Evolutionary conservation across 2,113 vertebrate genomes (phyloP).

Genomic region (Chaetorhynchus papuensis): DNA sequence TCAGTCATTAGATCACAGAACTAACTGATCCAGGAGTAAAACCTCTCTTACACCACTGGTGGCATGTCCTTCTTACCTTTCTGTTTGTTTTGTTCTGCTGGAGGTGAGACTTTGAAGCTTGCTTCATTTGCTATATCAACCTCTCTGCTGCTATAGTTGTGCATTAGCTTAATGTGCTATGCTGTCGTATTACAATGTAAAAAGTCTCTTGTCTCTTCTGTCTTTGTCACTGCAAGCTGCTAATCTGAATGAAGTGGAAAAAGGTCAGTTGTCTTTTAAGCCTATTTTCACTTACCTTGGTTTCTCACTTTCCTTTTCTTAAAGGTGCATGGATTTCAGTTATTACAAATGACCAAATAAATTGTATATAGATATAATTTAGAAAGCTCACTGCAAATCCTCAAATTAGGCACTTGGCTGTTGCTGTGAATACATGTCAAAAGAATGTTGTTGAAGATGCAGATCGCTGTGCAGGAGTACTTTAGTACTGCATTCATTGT

Average conservation of each 20-base stretch:
- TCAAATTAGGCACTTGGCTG: not conserved
- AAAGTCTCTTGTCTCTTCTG: conserved; percentile 87
- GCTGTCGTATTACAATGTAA: conserved; percentile 76
- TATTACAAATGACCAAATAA: conserved; percentile 9
- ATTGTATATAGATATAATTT: not conserved
- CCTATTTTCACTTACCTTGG: conserved; percentile 68
- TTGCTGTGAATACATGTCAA: not conserved
- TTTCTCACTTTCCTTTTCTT: conserved; percentile 61
- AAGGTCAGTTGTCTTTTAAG: conserved; percentile 94
- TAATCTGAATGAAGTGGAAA: conserved; percentile 99
- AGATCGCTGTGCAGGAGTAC: not conserved
- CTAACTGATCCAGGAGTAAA: not conserved
- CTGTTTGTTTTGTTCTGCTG: conserved; percentile 58
- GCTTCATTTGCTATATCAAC: conserved; percentile 50
- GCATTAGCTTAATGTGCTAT: conserved; percentile 74
- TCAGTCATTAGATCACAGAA: not conserved
- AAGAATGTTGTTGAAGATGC: not conserved
- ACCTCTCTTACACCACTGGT: not conserved
- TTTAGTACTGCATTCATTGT: not conserved
- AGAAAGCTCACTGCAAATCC: conserved; percentile 27
- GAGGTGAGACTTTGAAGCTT: conserved; percentile 59
- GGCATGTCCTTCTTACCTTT: conserved; percentile 1
- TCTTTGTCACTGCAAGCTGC: conserved; percentile 90
- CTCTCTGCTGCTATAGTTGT: conserved; percentile 71
- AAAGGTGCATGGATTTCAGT: conserved; percentile 56